phyloP scores from a whole-genome alignment of 2,888 invertebrate species.

The Pterostichus madidus region DNA sequence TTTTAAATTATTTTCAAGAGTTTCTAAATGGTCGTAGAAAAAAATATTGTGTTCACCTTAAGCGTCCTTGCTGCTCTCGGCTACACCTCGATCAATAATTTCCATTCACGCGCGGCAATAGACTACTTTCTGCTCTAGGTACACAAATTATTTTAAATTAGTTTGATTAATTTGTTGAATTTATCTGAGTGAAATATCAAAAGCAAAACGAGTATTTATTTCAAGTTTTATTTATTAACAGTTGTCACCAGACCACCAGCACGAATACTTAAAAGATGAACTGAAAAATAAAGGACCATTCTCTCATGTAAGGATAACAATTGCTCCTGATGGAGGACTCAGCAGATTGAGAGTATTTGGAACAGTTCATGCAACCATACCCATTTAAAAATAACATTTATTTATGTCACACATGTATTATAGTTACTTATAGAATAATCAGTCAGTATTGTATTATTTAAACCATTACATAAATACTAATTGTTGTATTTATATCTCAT shows the following conservation, averaged over 20 bases:
- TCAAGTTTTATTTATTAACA: conserved; percentile 75
- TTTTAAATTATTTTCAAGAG: no score
- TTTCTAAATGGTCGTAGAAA: no score
- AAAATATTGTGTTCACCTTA: no score
- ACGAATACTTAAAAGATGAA: conserved; percentile 76
- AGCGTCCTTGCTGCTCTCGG: no score
- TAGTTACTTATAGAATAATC: conserved; percentile 19
- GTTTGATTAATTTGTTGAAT: no score
- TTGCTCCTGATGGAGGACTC: conserved; percentile 83
- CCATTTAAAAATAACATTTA: conserved; percentile 47
- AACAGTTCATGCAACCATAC: conserved; percentile 42
- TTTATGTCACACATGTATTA: conserved; percentile 7
- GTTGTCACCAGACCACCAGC: conserved; percentile 79
- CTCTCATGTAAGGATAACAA: conserved; percentile 80
- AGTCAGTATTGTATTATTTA: conserved; percentile 55
- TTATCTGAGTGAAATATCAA: no score
- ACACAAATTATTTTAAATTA: no score
- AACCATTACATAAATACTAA: conserved; percentile 64
- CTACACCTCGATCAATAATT: no score
- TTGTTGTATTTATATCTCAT: conserved; percentile 40
- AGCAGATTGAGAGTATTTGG: conserved; percentile 80
- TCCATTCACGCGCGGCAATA: no score
- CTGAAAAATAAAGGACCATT: conserved; percentile 75
- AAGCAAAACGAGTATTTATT: conserved; percentile 68
- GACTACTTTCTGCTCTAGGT: no score